Evolutionary conservation across 2,113 vertebrate genomes (phyloP).

Genomic region (Capreolus pygargus): DNA sequence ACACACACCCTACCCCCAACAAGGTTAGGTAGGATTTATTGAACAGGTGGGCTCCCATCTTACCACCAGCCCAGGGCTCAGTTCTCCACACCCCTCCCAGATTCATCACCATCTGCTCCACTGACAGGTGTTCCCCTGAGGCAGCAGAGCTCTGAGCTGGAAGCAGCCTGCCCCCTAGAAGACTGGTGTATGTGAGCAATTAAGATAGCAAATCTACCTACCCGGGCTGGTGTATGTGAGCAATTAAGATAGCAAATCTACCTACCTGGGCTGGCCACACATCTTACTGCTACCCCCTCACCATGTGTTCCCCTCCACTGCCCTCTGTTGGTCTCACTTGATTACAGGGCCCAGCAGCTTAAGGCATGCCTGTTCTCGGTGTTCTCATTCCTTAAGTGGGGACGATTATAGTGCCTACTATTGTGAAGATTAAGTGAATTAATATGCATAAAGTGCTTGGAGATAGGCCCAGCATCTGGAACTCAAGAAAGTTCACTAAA

Average conservation of each 20-base stretch:
- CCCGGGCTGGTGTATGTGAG: not conserved
- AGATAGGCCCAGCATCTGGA: not conserved
- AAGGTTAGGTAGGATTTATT: not conserved
- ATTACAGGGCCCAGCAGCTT: not conserved
- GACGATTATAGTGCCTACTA: not conserved
- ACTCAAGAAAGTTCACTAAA: not conserved
- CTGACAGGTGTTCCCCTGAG: too few species aligned
- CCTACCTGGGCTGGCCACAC: not conserved
- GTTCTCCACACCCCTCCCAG: not conserved
- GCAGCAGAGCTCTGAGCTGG: not conserved
- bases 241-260: not conserved
- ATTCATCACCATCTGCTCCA: not conserved
- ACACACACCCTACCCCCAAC: not conserved
- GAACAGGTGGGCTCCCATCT: not conserved
- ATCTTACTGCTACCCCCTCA: not conserved
- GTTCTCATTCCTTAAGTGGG: not conserved
- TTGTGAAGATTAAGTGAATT: not conserved
- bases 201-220: not conserved
- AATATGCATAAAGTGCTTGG: not conserved
- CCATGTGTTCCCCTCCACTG: not conserved
- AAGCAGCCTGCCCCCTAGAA: not conserved
- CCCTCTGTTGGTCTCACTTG: not conserved
- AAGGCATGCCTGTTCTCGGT: not conserved
- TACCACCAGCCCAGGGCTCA: not conserved
- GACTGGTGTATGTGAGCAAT: not conserved